Percentiles rank a stretch among this genome's conserved stretches.
Evolutionary conservation across 1,140 invertebrate species (phyloP).

Genomic region (Mylabris phalerata): DNA sequence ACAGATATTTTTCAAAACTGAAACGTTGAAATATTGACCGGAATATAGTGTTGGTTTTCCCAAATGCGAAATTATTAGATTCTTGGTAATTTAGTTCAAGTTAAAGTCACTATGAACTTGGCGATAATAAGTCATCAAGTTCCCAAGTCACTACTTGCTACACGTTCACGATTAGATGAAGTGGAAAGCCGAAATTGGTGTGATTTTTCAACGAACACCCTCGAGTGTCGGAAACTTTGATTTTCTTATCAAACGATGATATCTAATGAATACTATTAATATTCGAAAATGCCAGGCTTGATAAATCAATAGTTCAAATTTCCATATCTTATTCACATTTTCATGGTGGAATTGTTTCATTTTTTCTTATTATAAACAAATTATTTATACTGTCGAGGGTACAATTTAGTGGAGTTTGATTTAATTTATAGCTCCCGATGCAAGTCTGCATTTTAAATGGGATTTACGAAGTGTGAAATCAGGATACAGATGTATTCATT

Average conservation of each 20-base stretch:
- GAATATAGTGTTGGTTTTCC: too few relatives aligned
- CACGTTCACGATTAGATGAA: conserved; percentile 2
- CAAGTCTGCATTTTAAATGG: too few relatives aligned
- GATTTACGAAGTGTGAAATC: too few relatives aligned
- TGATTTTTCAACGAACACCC: conserved; percentile 2
- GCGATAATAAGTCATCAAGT: conserved; percentile 1
- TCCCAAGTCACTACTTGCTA: neutral
- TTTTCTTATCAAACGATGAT: conserved; percentile 1
- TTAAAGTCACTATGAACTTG: neutral
- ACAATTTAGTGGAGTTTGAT: too few relatives aligned
- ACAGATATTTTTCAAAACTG: too few relatives aligned
- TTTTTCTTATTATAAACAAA: too few relatives aligned
- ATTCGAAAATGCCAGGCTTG: neutral
- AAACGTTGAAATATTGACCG: too few relatives aligned
- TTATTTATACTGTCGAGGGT: too few relatives aligned
- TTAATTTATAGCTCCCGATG: too few relatives aligned
- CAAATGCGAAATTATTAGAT: neutral
- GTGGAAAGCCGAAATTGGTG: conserved; percentile 1
- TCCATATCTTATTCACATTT: too few relatives aligned
- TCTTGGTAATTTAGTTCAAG: neutral
- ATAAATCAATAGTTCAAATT: neutral
- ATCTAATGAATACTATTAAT: conserved; percentile 6
- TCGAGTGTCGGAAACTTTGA: neutral
- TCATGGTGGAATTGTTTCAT: too few relatives aligned
- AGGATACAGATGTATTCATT: too few relatives aligned